phyloP scores from a whole-genome alignment of 2,113 vertebrate species.

The Gymnocephalus cernua region DNA sequence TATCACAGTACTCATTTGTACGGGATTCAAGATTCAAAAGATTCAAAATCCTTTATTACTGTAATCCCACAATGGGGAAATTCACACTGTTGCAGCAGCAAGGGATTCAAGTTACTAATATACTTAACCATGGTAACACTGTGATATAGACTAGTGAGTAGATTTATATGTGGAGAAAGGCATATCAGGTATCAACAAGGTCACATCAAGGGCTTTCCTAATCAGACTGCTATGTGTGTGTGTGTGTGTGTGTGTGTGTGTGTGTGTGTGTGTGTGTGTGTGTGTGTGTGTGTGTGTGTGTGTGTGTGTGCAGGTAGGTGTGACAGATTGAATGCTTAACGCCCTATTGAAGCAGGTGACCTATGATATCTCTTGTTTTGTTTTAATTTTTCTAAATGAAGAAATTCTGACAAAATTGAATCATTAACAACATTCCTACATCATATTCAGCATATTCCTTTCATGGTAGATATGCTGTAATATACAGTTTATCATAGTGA shows the following conservation, averaged over 20 bases:
- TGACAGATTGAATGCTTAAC: background rate
- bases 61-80: too few species aligned
- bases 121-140: slow-evolving; percentile 48
- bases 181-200: slow-evolving; percentile 42
- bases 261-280: background rate
- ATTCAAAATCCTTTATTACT: too few species aligned
- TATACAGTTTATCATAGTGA: background rate
- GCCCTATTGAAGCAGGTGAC: background rate
- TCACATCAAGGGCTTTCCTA: slow-evolving; percentile 44
- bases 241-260: background rate
- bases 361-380: background rate
- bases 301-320: slow-evolving; percentile 2
- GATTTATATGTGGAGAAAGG: slow-evolving; percentile 35
- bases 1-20: slow-evolving; percentile 24
- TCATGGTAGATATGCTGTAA: background rate
- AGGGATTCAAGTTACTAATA: slow-evolving; percentile 30
- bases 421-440: background rate
- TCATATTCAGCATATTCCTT: background rate
- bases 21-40: slow-evolving; percentile 9
- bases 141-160: slow-evolving; percentile 5
- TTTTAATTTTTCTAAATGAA: background rate
- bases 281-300: background rate
- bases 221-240: slow-evolving; percentile 12
- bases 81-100: too few species aligned
- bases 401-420: background rate